Conservation (phyloP, 1,140 invertebrate species). For the Paraescarpia echinospica region DNA sequence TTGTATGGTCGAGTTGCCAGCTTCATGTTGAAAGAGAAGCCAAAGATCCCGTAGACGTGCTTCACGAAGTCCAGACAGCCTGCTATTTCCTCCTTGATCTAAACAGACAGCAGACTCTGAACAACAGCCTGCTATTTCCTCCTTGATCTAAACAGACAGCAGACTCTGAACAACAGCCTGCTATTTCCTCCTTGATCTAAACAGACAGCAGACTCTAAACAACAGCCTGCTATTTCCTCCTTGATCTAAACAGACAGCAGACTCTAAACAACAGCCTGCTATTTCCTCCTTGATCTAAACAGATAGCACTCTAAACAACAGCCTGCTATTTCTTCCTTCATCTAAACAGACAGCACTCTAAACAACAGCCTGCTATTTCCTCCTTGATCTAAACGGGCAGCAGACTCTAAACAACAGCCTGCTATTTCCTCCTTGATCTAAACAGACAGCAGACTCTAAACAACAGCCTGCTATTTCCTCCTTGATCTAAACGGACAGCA, state of each 20-base stretch:
- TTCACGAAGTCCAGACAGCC: conserved; percentile 85
- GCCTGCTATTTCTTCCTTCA: neutral
- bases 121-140: neutral
- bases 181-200: conserved; percentile 75
- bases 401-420: conserved; percentile 15
- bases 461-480: conserved; percentile 76
- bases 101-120: conserved; percentile 23
- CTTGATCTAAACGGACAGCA: conserved; percentile 65
- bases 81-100: conserved; percentile 81
- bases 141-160: neutral
- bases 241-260: neutral
- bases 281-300: conserved; percentile 80
- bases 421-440: neutral
- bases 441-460: neutral
- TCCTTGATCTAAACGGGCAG: conserved; percentile 65
- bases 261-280: conserved; percentile 62
- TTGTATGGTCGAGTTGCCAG: conserved; percentile 95
- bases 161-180: neutral
- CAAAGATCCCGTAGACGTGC: conserved; percentile 86
- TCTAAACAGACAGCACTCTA: neutral
- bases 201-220: conserved; percentile 17
- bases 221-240: neutral
- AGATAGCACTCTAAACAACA: neutral
- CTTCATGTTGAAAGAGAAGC: conserved; percentile 90
- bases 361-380: conserved; percentile 65